These are phyloP conservation scores for Eudasyphora cyanicolor DNA, from an alignment of 2,888 invertebrate genomes.

Conservation along the genomic window DNA sequence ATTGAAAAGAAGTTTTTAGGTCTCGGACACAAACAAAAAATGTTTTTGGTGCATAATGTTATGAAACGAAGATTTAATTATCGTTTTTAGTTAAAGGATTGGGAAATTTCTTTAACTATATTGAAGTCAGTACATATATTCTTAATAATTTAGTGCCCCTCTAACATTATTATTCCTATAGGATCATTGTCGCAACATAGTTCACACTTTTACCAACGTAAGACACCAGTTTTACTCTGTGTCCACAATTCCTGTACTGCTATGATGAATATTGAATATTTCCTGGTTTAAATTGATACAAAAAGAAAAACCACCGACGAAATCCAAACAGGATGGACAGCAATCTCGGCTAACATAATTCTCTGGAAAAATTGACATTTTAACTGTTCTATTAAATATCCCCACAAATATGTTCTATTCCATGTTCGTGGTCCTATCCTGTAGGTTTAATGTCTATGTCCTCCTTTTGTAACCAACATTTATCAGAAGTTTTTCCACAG, in stretches of 20 bases:
- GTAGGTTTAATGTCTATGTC: background rate
- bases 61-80: too few relatives aligned
- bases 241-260: background rate
- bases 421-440: background rate
- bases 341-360: constrained; percentile 47
- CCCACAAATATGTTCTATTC: background rate
- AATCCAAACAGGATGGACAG: constrained; percentile 28
- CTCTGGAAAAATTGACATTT: constrained; percentile 33
- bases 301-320: background rate
- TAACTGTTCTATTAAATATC: constrained; percentile 41
- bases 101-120: too few relatives aligned
- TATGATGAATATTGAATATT: constrained; percentile 9
- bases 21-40: too few relatives aligned
- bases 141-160: too few relatives aligned
- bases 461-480: background rate
- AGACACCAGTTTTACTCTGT: too few relatives aligned
- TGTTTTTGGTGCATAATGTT: too few relatives aligned
- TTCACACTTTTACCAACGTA: too few relatives aligned
- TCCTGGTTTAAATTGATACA: constrained; percentile 40
- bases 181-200: too few relatives aligned
- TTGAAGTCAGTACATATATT: too few relatives aligned
- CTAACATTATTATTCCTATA: too few relatives aligned
- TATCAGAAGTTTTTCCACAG: background rate
- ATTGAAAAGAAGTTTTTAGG: too few relatives aligned
- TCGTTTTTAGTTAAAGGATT: too few relatives aligned